Conservation (phyloP, 2,113 vertebrate genomes). For the Corythornis cristatus region DNA sequence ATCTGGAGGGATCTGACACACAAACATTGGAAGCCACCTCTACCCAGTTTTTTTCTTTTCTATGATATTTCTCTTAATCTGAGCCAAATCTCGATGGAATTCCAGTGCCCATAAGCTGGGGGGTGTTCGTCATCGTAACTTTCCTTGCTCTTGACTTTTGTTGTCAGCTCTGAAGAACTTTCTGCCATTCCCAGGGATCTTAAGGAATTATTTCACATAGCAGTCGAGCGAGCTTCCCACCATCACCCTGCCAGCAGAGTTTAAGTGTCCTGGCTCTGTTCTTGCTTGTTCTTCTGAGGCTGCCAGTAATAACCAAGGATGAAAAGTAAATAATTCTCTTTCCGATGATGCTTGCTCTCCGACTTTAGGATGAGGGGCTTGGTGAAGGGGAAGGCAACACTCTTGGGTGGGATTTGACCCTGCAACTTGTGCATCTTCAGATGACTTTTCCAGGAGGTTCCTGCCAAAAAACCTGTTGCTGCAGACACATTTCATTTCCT, state of each 20-base stretch:
- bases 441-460: not conserved
- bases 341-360: not conserved
- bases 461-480: not conserved
- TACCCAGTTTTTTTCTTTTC: too few relatives aligned
- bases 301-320: not conserved
- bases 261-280: not conserved
- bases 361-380: not conserved
- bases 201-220: not conserved
- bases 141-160: not conserved
- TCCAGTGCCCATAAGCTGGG: rapidly evolving
- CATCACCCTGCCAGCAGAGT: not conserved
- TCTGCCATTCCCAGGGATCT: not conserved
- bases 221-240: not conserved
- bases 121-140: rapidly evolving
- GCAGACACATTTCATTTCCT: not conserved
- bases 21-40: rapidly evolving
- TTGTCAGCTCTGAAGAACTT: not conserved
- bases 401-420: rapidly evolving
- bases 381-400: rapidly evolving
- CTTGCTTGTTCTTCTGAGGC: not conserved
- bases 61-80: rapidly evolving
- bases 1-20: rapidly evolving
- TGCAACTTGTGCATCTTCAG: not conserved
- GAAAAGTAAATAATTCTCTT: not conserved
- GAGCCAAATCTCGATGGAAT: not conserved